Evolutionary conservation across 1,140 invertebrate genomes (phyloP).

Genomic region (Muscidifurax raptorellus): DNA sequence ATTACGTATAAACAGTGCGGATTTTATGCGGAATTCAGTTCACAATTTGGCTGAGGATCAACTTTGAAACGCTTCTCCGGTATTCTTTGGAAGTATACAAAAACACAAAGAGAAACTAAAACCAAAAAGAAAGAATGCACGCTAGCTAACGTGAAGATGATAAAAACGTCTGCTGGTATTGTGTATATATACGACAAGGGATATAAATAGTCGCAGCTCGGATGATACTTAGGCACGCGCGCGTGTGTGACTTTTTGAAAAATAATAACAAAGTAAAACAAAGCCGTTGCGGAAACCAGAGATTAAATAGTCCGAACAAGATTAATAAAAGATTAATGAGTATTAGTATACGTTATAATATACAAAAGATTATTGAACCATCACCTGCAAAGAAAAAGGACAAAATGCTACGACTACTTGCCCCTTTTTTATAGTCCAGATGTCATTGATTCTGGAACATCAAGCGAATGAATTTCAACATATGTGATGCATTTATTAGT

Average conservation of each 20-base stretch:
- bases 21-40: not conserved
- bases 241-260: not conserved
- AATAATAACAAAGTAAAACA: not conserved
- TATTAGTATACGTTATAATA: not conserved
- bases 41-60: not conserved
- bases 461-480: slow-evolving; percentile 42
- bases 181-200: not conserved
- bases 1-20: not conserved
- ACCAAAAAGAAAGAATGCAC: slow-evolving; percentile 27
- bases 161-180: slow-evolving; percentile 37
- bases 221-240: not conserved
- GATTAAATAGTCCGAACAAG: not conserved
- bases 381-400: slow-evolving; percentile 7
- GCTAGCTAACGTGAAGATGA: slow-evolving; percentile 10
- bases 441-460: slow-evolving; percentile 59
- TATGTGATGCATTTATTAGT: not conserved
- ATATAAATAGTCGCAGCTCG: not conserved
- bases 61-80: slow-evolving; percentile 38
- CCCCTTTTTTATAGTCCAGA: slow-evolving; percentile 14
- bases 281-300: not conserved
- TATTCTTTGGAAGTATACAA: slow-evolving; percentile 19
- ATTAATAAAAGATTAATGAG: slow-evolving; percentile 5
- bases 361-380: not conserved
- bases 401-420: slow-evolving; percentile 47
- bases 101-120: slow-evolving; percentile 42